Evolutionary conservation across 2,888 invertebrate genomes (phyloP).

Genomic region (Oxytorus armatus): DNA sequence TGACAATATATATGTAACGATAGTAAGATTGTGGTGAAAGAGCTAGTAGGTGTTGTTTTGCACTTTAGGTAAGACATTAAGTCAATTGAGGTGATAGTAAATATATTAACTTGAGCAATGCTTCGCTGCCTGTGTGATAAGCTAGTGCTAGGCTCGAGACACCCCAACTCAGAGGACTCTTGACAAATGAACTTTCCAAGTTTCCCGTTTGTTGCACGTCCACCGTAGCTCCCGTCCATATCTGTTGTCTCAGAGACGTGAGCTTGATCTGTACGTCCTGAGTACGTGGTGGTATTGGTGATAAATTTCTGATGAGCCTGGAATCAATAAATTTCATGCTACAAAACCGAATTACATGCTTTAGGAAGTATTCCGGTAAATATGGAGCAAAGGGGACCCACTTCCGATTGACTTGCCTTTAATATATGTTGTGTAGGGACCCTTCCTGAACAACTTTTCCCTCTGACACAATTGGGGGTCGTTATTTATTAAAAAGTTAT

Average conservation of each 20-base stretch:
- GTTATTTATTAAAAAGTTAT: no score
- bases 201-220: conserved; percentile 77
- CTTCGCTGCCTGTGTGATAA: conserved; percentile 87
- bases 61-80: not conserved
- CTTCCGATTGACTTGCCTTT: no score
- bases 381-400: no score
- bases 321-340: conserved; percentile 29
- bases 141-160: conserved; percentile 87
- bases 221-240: conserved; percentile 89
- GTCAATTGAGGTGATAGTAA: not conserved
- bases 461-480: no score
- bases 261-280: conserved; percentile 89
- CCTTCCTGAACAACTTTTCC: no score
- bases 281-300: conserved; percentile 73
- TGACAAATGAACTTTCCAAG: conserved; percentile 68
- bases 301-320: conserved; percentile 76
- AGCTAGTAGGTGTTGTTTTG: not conserved
- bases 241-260: conserved; percentile 89
- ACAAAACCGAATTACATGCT: no score
- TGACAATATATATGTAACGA: not conserved
- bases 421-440: no score
- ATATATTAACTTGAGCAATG: conserved; percentile 85
- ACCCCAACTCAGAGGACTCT: conserved; percentile 89
- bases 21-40: not conserved
- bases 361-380: not conserved